phyloP scores from a whole-genome alignment of 2,888 invertebrate genomes.

The Entomobrya multifasciata region DNA sequence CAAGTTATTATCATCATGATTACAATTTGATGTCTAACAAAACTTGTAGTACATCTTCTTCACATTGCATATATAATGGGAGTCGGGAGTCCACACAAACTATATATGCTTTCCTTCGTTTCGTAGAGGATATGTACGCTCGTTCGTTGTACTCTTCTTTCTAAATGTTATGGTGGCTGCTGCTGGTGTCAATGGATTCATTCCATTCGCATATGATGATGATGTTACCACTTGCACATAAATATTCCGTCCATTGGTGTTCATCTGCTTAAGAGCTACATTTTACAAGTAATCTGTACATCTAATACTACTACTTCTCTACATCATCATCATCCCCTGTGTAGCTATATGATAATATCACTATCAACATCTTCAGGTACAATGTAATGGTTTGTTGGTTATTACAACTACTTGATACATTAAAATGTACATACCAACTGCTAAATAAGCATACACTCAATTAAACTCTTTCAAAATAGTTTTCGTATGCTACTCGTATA shows the following conservation, averaged over 20 bases:
- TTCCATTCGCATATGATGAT: slow-evolving; percentile 66
- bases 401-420: slow-evolving; percentile 16
- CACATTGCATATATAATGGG: not conserved
- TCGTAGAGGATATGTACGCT: no score
- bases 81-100: slow-evolving; percentile 22
- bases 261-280: slow-evolving; percentile 58
- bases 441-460: slow-evolving; percentile 5
- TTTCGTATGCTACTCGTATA: slow-evolving; percentile 15
- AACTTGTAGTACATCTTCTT: slow-evolving; percentile 51
- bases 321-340: slow-evolving; percentile 11
- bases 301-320: not conserved
- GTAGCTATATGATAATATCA: not conserved
- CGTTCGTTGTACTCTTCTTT: slow-evolving; percentile 59
- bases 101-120: slow-evolving; percentile 31
- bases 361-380: slow-evolving; percentile 53
- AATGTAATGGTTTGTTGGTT: slow-evolving; percentile 5
- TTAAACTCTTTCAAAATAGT: slow-evolving; percentile 32
- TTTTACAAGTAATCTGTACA: slow-evolving; percentile 42
- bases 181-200: slow-evolving; percentile 71
- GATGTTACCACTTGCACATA: slow-evolving; percentile 46
- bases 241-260: slow-evolving; percentile 63
- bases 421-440: not conserved
- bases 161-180: slow-evolving; percentile 25
- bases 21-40: slow-evolving; percentile 40
- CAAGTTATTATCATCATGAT: slow-evolving; percentile 56